Base-by-base conservation (phyloP, 2,797 vertebrate genomes). In the Chanos chanos region DNA sequence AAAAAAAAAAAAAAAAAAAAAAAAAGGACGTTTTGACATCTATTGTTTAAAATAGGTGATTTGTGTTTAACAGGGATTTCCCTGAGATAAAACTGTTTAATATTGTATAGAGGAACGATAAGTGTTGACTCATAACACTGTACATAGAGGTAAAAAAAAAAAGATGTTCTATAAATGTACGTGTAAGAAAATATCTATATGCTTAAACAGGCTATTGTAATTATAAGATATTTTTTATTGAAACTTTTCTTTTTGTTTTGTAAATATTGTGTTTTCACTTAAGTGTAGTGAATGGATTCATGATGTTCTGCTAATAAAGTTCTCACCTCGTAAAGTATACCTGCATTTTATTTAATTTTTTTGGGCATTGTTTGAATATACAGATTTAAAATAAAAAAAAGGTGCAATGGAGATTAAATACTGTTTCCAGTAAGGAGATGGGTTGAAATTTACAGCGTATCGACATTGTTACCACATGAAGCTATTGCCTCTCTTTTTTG, bases 161-260 rank as follows among this genome's bases (percentile, higher is more conserved):
- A 53, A 54, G 61, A 96, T 93, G 92, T 93, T 96, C 93, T 96
- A 96, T 96, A 90, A 93, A 93, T 96, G 92, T 90, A 92, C 82
- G 89, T 94, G 93, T 91, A 92, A 94, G 80, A 81, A 92, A 87
- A 93, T 76, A 87, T 86, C 88, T 95, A 94, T 97, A 97, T 93
- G 92, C 92, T 93, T 90, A 92, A 94, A 95, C 93, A 94, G 93
- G 94, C 91, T 93, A 94, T 92, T 99, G 95, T 97, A 99, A 98
- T 96, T 95, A 95, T 94, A 92, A 95, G 90, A 94, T 97, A 98
- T 99, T 99, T 98, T 93, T 97, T 96, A 96, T 96, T 93, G 92
- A 94, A 95, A 93, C 85, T 51, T 68, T 48, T n/a, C n/a, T n/a
- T 75, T 93, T 92, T 85, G 78, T 97, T 93, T 69, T 97, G 96